A percentile compares a stretch with the other conserved stretches of the same genome.
Conservation (phyloP, 2,888 invertebrate species). For the Trichopria drosophilae region DNA sequence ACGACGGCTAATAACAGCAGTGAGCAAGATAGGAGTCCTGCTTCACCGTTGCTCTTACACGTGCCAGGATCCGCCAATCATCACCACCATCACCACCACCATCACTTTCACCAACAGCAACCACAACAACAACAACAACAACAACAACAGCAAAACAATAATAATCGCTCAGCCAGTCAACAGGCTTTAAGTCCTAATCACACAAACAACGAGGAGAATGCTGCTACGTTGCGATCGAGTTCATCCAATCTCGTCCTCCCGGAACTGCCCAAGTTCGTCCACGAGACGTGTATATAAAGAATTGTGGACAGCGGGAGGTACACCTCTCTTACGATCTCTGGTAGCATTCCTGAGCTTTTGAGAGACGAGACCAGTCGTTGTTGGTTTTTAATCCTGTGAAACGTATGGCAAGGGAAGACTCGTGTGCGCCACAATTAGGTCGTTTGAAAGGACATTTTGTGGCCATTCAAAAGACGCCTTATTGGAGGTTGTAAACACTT, state of each 20-base stretch:
- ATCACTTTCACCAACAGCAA: conserved; percentile 38
- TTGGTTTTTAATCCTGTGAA: no score
- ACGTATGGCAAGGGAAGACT: no score
- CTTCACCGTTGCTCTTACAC: conserved; percentile 54
- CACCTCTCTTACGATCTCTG: conserved; percentile 2
- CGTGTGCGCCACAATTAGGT: no score
- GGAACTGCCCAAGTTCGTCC: conserved; percentile 68
- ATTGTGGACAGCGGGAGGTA: neutral
- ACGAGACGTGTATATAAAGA: conserved; percentile 72
- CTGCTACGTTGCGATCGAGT: conserved; percentile 48
- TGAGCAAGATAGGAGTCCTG: conserved; percentile 44
- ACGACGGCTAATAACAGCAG: conserved; percentile 56
- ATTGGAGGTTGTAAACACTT: no score
- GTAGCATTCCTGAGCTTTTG: conserved; percentile 3
- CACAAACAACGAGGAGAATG: conserved; percentile 46
- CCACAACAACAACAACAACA: conserved; percentile 41
- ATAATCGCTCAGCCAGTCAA: conserved; percentile 46
- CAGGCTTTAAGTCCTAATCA: no score
- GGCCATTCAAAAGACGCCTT: no score
- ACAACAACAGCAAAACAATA: conserved; percentile 42
- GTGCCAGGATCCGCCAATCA: conserved; percentile 51
- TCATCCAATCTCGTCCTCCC: conserved; percentile 59
- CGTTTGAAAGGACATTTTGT: no score
- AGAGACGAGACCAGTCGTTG: conserved; percentile 9
- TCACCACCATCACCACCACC: conserved; percentile 49